A percentile compares a stretch with the other conserved stretches of the same genome.
phyloP scores from a whole-genome alignment of 2,113 vertebrate species.

The Propithecus coquereli region DNA sequence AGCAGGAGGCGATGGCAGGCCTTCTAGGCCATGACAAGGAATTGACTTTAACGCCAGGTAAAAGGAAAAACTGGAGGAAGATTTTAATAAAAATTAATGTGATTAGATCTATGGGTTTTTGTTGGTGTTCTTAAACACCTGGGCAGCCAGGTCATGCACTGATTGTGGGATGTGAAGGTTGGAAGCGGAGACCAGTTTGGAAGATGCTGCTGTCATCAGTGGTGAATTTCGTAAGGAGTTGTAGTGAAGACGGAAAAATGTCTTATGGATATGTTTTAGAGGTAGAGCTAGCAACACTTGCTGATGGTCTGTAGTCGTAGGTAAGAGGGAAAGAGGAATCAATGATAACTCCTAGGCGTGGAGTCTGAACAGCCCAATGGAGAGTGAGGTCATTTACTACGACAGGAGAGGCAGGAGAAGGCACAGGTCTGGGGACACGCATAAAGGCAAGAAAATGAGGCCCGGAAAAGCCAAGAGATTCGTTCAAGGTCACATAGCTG shows the following conservation, averaged over 20 bases:
- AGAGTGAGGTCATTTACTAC: not conserved
- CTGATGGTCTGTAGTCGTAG: not conserved
- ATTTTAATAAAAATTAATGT: not conserved
- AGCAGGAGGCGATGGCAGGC: not conserved
- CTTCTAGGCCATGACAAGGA: not conserved
- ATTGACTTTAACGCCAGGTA: not conserved
- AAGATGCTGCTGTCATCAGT: not conserved
- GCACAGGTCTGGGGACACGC: not conserved
- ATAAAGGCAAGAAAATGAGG: not conserved
- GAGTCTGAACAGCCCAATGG: not conserved
- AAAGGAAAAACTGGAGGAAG: not conserved
- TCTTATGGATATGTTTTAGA: not conserved
- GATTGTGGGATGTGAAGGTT: not conserved
- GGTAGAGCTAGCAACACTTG: not conserved
- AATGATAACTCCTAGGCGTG: not conserved
- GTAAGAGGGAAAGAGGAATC: not conserved
- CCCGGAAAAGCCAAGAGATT: not conserved
- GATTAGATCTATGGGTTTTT: not conserved
- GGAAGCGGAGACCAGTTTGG: not conserved
- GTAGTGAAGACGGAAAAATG: not conserved
- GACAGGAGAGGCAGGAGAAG: not conserved
- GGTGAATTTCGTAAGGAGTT: not conserved
- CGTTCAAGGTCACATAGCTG: not conserved
- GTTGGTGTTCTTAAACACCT: not conserved
- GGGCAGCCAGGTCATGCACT: not conserved